These are phyloP conservation scores for Stenchaetothrips biformis DNA, from an alignment of 2,888 invertebrate genomes.

Conservation along the genomic window DNA sequence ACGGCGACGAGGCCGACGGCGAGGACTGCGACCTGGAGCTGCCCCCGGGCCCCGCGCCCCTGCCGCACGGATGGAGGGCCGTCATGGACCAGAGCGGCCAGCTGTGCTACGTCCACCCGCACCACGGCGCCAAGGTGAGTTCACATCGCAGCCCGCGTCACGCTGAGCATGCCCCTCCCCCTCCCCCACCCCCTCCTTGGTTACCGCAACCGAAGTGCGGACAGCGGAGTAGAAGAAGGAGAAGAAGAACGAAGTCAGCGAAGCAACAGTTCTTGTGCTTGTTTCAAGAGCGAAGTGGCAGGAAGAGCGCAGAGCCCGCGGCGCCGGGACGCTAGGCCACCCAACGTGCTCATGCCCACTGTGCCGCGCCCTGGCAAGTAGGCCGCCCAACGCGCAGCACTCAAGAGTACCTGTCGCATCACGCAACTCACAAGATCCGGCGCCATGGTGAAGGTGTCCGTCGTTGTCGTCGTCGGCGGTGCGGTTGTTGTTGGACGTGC, in stretches of 20 bases:
- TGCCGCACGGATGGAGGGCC: conserved; percentile 2
- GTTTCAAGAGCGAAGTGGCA: too few species aligned
- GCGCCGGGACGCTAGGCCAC: background rate
- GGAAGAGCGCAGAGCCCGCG: background rate
- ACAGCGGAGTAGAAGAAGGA: too few species aligned
- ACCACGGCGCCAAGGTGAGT: conserved; percentile 45
- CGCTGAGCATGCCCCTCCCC: too few species aligned
- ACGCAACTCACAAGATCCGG: too few species aligned
- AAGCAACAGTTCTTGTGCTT: too few species aligned
- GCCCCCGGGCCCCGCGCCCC: background rate
- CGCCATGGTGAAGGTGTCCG: too few species aligned
- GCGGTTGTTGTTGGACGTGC: background rate
- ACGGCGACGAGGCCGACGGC: conserved; percentile 3
- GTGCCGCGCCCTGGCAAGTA: background rate
- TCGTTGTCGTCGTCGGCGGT: background rate
- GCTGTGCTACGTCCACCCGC: conserved; percentile 44
- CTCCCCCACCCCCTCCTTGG: too few species aligned
- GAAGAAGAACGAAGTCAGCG: too few species aligned
- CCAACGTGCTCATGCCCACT: background rate
- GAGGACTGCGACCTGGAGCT: conserved; percentile 17
- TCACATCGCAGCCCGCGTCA: too few species aligned
- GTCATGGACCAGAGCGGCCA: conserved; percentile 36
- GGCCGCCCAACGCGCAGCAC: background rate
- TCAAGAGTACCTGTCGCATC: too few species aligned
- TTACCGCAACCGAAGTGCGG: too few species aligned